These are phyloP conservation scores for Paracanthobrama guichenoti DNA, from an alignment of 2,113 vertebrate genomes.

Conservation along the genomic window DNA sequence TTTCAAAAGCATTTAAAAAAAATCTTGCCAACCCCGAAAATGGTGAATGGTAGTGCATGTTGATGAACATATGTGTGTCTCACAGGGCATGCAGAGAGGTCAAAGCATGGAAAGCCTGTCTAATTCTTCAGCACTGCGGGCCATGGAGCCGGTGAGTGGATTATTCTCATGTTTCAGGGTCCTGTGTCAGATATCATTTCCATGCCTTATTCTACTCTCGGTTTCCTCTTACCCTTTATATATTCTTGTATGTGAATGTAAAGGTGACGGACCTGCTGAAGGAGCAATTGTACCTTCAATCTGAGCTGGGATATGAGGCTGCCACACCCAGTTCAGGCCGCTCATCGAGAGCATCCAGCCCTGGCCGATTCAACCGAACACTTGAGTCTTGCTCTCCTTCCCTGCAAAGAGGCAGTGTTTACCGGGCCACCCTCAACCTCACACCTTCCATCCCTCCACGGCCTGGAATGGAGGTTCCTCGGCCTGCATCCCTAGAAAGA, in stretches of 20 bases:
- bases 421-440: constrained; percentile 84
- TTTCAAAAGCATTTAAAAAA: neutral
- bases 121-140: constrained; percentile 82
- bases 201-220: neutral
- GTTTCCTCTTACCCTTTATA: neutral
- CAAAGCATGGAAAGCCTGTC: constrained; percentile 84
- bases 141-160: constrained; percentile 89
- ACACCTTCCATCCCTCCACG: constrained; percentile 81
- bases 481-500: constrained; percentile 25
- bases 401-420: constrained; percentile 75
- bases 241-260: constrained; percentile 15
- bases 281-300: constrained; percentile 89
- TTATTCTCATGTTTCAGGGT: constrained; percentile 8
- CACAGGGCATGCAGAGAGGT: constrained; percentile 82
- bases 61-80: constrained; percentile 25
- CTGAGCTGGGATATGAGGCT: constrained; percentile 81
- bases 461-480: constrained; percentile 54
- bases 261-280: constrained; percentile 90
- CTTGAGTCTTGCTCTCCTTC: constrained; percentile 51
- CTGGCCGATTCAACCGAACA: constrained; percentile 67
- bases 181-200: neutral
- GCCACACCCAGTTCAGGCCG: constrained; percentile 66
- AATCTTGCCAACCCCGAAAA: neutral
- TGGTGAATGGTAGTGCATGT: neutral
- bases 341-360: constrained; percentile 83